Evolutionary conservation across 2,113 vertebrate genomes (phyloP), one percentile per base, ranked within the genome.

Genomic region (Sceloporus undulatus): DNA sequence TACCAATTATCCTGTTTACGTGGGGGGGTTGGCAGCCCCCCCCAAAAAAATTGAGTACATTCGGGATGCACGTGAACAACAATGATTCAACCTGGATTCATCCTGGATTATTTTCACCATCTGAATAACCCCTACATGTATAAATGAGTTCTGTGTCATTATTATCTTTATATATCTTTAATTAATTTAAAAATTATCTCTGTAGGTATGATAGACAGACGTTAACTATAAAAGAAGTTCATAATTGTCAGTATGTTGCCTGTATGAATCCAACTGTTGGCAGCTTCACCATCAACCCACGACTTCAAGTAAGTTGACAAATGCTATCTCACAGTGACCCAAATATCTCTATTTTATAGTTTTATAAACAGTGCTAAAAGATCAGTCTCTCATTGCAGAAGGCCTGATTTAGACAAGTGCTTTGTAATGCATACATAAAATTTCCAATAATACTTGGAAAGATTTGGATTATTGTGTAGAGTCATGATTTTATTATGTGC

Each of bases 221-320:
- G 82, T 86, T 96, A 94, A 94, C 88, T 85, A 90, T 98, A 74
- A 98, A 97, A 94, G 96, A 98, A 96, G 95, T 98, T 87, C 90
- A 95, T 89, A 95, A 94, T 77, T 98, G 97, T 56, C 97, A 98
- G 82, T 98, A 97, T 86, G 90, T 98, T 70, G 93, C 96, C 80
- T 98, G 96, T 91, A 97, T 98, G 97, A 98, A 98, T 91, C 97
- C 97, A 85, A 95, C 92, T 38, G 95, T 97, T 91, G 98, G 98
- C 71, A 98, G 95, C 89, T 98, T 98, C 88, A 94, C 92, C 5
- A 90, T 98, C 92, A 98, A 97, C 84, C 96, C 97, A n/a, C 95
- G 97, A 80, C 95, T 98, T 5, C 97, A 98, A 97, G 97, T 98
- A 91, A 16, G 68, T 6, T 92, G 84, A 82, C 2, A 83, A 85